Evolutionary conservation across 2,888 invertebrate species (phyloP).

Genomic region (Tetragonisca angustula): DNA sequence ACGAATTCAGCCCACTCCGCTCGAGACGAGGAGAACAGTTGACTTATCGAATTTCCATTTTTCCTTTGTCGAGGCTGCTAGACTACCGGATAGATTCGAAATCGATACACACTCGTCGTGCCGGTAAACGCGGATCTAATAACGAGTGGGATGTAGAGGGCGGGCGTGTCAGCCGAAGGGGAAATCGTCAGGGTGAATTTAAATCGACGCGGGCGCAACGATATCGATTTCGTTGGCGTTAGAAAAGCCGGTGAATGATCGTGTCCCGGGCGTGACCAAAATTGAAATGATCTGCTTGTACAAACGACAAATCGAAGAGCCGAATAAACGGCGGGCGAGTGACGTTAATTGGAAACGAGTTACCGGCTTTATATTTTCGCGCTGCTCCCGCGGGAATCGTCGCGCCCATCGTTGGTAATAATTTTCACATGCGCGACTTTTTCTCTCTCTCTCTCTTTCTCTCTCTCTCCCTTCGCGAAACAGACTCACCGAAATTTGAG

Average conservation of each 20-base stretch:
- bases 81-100: slow-evolving; percentile 7
- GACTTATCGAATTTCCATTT: slow-evolving; percentile 7
- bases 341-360: slow-evolving; percentile 69
- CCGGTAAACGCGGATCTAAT: slow-evolving; percentile 39
- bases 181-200: slow-evolving; percentile 31
- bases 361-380: slow-evolving; percentile 55
- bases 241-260: slow-evolving; percentile 29
- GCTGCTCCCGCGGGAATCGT: slow-evolving; percentile 3
- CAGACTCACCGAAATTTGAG: too few species aligned
- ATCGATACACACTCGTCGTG: slow-evolving; percentile 31
- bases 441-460: background rate
- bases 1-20: background rate
- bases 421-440: slow-evolving; percentile 33
- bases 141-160: slow-evolving; percentile 12
- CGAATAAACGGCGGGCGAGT: slow-evolving; percentile 49
- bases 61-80: background rate
- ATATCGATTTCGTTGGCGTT: slow-evolving; percentile 33
- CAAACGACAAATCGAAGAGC: slow-evolving; percentile 55
- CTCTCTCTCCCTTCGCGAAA: too few species aligned
- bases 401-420: slow-evolving; percentile 13
- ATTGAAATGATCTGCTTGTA: slow-evolving; percentile 57
- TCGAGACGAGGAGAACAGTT: background rate
- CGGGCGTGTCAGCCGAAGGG: background rate
- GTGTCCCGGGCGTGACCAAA: slow-evolving; percentile 42
- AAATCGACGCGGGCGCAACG: slow-evolving; percentile 18